Evolutionary conservation across 2,888 invertebrate species (phyloP).

Genomic region (Hololepta plana): DNA sequence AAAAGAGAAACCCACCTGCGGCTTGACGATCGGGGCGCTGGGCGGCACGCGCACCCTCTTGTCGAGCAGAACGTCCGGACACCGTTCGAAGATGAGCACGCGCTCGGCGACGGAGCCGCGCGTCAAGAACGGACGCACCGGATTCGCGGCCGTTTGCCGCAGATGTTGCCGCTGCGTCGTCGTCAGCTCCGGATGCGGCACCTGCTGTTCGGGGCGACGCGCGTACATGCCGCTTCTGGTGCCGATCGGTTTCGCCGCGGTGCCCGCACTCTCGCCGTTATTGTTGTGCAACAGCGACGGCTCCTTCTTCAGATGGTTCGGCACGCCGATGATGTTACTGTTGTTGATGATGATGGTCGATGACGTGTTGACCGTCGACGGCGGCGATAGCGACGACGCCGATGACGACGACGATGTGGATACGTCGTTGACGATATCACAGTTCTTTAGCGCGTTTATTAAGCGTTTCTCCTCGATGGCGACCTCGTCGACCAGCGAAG

Average conservation of each 20-base stretch:
- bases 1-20: slow-evolving; percentile 20
- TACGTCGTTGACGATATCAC: slow-evolving; percentile 22
- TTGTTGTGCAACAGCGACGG: too few species aligned
- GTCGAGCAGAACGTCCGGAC: slow-evolving; percentile 62
- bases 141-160: slow-evolving; percentile 32
- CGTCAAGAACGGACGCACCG: slow-evolving; percentile 70
- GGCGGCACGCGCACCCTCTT: slow-evolving; percentile 42
- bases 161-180: slow-evolving; percentile 39
- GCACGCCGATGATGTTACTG: too few species aligned
- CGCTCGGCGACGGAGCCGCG: slow-evolving; percentile 82
- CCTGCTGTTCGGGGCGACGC: slow-evolving; percentile 30
- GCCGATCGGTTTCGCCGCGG: slow-evolving; percentile 13
- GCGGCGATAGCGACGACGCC: too few species aligned
- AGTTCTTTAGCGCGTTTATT: slow-evolving; percentile 61
- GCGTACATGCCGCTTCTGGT: too few species aligned
- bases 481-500: slow-evolving; percentile 34
- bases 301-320: too few species aligned
- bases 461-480: slow-evolving; percentile 67
- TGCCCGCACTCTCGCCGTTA: too few species aligned
- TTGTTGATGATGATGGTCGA: too few species aligned
- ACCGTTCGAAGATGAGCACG: slow-evolving; percentile 78
- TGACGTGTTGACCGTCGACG: too few species aligned
- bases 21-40: slow-evolving; percentile 23
- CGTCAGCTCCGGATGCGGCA: slow-evolving; percentile 49
- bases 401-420: background rate